Base-by-base conservation (phyloP, 2,797 vertebrate genomes). In the Clamator glandarius region DNA sequence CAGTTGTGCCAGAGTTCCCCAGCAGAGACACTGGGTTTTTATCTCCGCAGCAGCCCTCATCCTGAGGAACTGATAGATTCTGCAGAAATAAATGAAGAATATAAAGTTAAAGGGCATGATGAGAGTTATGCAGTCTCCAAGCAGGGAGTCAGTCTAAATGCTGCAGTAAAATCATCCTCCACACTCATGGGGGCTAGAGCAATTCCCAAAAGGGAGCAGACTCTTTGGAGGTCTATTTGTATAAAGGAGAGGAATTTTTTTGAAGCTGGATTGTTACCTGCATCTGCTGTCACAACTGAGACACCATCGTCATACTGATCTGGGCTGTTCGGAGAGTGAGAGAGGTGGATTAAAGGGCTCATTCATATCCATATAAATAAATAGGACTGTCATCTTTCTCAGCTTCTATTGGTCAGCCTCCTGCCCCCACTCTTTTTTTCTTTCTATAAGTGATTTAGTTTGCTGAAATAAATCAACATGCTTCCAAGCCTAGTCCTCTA, bases 101-200 rank as follows among this genome's bases (percentile, higher is more conserved):
- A 39, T 62, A 51, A 93, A 90, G 21, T 68, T 70, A 92, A 95
- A 94, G 35, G 86, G 42, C 46, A 79, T 11, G 4, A 86, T 64
- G 33, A 86, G 64, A 63, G 16, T 81, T 72, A 63, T 16, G 36
- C 35, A 74, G 41, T 50, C 29, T 26, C 26, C 28, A 78, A 88
- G 54, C 15, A 81, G 33, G 35, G 11, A 89, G 13, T 9, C 42
- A 66, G 29, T 31, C 51, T 54, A 74, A 92, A 76, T 58, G 26
- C 14, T 1, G 2, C 64, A 64, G 24, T 84, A 91, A 83, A 90
- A 61, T 36, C 18, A 62, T 36, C 8, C 21, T 42, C 16, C 48
- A 35, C 0, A 1, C 54, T 39, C 6, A 3, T 10, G 8, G 14
- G 35, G 46, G 12, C 24, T 33, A 55, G 5, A 89, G n/a, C 18